These are phyloP conservation scores for Dendrolimus houi DNA, from an alignment of 2,888 invertebrate genomes.

Conservation along the genomic window DNA sequence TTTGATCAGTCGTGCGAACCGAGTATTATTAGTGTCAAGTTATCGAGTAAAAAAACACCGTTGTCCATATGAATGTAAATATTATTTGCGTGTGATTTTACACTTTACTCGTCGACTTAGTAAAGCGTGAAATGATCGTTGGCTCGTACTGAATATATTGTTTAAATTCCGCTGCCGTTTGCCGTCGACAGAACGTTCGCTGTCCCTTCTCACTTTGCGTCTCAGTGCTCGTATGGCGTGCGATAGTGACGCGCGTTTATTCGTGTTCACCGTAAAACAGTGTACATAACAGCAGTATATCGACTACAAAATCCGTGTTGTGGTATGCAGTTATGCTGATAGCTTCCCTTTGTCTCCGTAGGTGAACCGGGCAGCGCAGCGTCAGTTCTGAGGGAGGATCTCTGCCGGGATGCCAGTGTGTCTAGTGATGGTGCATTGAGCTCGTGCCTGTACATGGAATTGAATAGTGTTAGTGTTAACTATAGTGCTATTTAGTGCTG, in stretches of 20 bases:
- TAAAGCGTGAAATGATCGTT: slow-evolving; percentile 59
- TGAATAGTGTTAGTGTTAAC: slow-evolving; percentile 63
- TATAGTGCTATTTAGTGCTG: slow-evolving; percentile 65
- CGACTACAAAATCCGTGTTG: slow-evolving; percentile 41
- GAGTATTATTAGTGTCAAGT: too few relatives aligned
- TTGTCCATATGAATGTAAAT: slow-evolving; percentile 20
- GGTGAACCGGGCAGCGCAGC: slow-evolving; percentile 42
- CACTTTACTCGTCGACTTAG: slow-evolving; percentile 55
- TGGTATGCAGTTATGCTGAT: slow-evolving; percentile 48
- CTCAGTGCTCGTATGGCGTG: slow-evolving; percentile 55
- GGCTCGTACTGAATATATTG: slow-evolving; percentile 38
- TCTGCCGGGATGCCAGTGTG: slow-evolving; percentile 58
- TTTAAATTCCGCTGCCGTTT: slow-evolving; percentile 34
- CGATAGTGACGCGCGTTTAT: slow-evolving; percentile 26
- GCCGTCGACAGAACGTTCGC: slow-evolving; percentile 17
- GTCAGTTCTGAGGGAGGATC: slow-evolving; percentile 34
- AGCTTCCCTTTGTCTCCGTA: slow-evolving; percentile 53
- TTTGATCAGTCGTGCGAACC: too few relatives aligned
- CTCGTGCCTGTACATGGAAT: slow-evolving; percentile 54
- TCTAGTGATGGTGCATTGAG: slow-evolving; percentile 68
- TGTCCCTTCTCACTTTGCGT: slow-evolving; percentile 10
- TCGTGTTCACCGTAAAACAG: slow-evolving; percentile 16
- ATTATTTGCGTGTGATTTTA: slow-evolving; percentile 55
- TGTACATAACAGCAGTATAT: slow-evolving; percentile 11
- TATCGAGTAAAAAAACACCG: neutral